A percentile compares a stretch with the other conserved stretches of the same genome.
phyloP scores from a whole-genome alignment of 2,797 vertebrate species.

The Peromyscus nudipes region DNA sequence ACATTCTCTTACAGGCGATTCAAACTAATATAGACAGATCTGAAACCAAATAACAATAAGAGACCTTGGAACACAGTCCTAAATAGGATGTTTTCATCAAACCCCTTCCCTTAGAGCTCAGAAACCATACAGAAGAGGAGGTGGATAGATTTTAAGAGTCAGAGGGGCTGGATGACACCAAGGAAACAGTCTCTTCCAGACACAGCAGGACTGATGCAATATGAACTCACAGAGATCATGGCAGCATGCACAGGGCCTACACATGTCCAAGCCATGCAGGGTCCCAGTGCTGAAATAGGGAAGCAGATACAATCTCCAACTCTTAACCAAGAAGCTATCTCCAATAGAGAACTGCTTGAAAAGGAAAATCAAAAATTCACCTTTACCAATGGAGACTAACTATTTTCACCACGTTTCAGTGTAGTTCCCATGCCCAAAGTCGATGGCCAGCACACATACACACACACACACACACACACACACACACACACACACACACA shows the following conservation, averaged over 20 bases:
- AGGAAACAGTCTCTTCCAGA: not conserved
- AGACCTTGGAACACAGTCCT: not conserved
- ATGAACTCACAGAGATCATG: not conserved
- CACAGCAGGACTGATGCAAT: not conserved
- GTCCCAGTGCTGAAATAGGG: not conserved
- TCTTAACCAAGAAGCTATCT: not conserved
- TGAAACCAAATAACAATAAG: not conserved
- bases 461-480: no score
- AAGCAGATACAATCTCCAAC: not conserved
- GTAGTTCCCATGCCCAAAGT: not conserved
- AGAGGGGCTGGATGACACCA: not conserved
- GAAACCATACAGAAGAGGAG: not conserved
- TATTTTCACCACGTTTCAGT: not conserved
- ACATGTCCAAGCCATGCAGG: not conserved
- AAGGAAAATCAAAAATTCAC: not conserved
- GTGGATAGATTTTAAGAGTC: not conserved
- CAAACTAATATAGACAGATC: not conserved
- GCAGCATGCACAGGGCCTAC: not conserved
- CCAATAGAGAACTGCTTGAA: not conserved
- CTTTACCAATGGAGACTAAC: not conserved
- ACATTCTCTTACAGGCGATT: not conserved
- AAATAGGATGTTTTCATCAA: not conserved
- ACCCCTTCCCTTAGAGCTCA: not conserved
- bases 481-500: no score
- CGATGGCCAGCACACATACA: not conserved